Evolutionary conservation across 2,888 invertebrate genomes (phyloP), one percentile per base, ranked within the genome.

Genomic region (Imbricaverruca yamaguchii): DNA sequence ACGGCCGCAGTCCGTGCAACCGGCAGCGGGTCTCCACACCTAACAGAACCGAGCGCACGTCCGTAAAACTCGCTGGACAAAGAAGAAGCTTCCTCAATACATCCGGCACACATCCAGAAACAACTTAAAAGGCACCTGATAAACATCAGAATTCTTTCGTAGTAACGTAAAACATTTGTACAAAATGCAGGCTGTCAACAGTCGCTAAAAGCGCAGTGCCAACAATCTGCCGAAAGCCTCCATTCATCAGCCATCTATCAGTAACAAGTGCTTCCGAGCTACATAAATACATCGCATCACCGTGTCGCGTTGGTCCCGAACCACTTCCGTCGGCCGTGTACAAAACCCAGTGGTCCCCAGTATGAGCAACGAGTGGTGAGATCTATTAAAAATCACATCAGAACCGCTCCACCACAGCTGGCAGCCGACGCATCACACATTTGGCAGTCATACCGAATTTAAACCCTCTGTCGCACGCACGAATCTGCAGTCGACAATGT

Each of bases 321-420:
- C 69, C 69, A 53, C 69, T 53, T 23, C 67, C n/a, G 11, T 39
- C 69, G 4, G 12, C 69, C 7, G 53, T 53, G 69, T 53, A 69
- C 69, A 69, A 53, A 69, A 15, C 69, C 15, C 13, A 53, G 15
- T 69, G 18, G 69, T 69, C 69, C 69, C 69, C 53, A 39, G 69
- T 12, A 25, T 69, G 69, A 69, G 69, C 69, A 69, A 69, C 69
- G 69, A 69, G 69, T 69, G 69, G 69, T 69, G 69, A 69, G 69
- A 69, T 69, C 69, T n/a, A 69, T 69, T 53, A 15, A 39, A 69
- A 69, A 69, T 69, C 69, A 69, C 69, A 69, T 69, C 69, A 69
- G 69, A 69, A 25, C 69, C 15, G 69, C 69, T 69, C 69, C 53
- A 39, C 69, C 65, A 18, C 21, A 53, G 53, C 11, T 69, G 39